phyloP scores from a whole-genome alignment of 2,888 invertebrate species.

The Dusona sp. region DNA sequence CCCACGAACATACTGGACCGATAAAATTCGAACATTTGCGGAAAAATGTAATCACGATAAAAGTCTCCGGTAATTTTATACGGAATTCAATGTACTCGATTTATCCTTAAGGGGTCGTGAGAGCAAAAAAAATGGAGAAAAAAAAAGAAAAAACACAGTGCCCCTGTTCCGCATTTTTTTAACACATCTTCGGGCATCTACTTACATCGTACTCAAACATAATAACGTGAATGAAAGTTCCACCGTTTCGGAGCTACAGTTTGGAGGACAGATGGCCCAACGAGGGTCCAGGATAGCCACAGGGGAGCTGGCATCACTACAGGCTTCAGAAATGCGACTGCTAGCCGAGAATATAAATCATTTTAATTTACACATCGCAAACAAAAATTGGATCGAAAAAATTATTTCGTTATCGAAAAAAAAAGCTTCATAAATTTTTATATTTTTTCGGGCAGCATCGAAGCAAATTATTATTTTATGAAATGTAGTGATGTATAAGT shows the following conservation, averaged over 20 bases:
- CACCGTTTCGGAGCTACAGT: conserved; percentile 30
- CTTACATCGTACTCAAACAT: conserved; percentile 57
- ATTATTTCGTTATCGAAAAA: background rate
- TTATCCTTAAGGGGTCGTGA: conserved; percentile 32
- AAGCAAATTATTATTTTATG: background rate
- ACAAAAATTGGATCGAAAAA: background rate
- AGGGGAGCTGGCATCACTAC: conserved; percentile 28
- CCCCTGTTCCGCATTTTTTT: conserved; percentile 35
- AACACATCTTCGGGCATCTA: conserved; percentile 50
- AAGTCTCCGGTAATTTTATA: conserved; percentile 54
- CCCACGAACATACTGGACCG: conserved; percentile 12
- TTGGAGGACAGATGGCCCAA: conserved; percentile 58
- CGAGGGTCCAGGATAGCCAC: conserved; percentile 47
- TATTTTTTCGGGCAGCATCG: background rate
- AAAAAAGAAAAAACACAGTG: conserved; percentile 1
- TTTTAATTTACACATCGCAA: conserved; percentile 2
- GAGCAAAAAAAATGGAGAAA: background rate
- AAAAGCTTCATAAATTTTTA: background rate
- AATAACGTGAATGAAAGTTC: conserved; percentile 56
- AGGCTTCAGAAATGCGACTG: conserved; percentile 41
- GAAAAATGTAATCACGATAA: conserved; percentile 56
- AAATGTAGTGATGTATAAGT: background rate
- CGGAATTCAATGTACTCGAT: conserved; percentile 49
- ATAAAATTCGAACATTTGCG: conserved; percentile 26
- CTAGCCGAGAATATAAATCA: conserved; percentile 5